Evolutionary conservation across 2,113 vertebrate species (phyloP).

Genomic region (Cavia porcellus): DNA sequence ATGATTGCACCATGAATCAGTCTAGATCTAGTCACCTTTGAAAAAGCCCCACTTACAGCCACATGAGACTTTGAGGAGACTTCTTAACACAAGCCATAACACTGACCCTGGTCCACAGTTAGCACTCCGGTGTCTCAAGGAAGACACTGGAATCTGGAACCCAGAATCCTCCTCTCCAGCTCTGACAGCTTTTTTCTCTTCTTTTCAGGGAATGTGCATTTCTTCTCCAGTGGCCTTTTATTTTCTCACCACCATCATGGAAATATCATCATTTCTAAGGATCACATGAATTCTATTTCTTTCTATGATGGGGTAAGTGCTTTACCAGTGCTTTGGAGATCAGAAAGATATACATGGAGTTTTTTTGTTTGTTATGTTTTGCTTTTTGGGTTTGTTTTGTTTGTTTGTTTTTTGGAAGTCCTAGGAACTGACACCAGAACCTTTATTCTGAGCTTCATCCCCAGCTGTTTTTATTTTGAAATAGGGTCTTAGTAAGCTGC

Average conservation of each 20-base stretch:
- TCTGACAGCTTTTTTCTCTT: conserved; percentile 67
- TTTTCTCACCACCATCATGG: conserved; percentile 92
- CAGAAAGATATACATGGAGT: not conserved
- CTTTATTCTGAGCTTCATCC: not conserved
- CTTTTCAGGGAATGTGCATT: conserved; percentile 92
- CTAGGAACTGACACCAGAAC: not conserved
- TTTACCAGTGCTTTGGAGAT: conserved; percentile 23
- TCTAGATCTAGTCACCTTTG: not conserved
- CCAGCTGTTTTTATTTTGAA: not conserved
- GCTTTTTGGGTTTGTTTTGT: too few relatives aligned
- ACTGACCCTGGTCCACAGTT: not conserved
- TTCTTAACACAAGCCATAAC: not conserved
- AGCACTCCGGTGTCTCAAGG: not conserved
- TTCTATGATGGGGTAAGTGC: conserved; percentile 93
- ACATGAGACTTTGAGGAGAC: not conserved
- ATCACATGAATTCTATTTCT: conserved; percentile 90
- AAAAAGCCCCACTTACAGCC: not conserved
- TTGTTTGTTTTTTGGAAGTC: not conserved
- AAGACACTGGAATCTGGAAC: not conserved
- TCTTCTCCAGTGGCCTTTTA: conserved; percentile 95
- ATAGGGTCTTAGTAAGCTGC: not conserved
- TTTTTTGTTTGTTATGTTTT: too few relatives aligned
- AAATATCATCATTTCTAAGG: conserved; percentile 92
- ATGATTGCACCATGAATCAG: not conserved
- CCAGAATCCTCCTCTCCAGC: not conserved